Evolutionary conservation across 2,797 vertebrate species (phyloP), one percentile per base, ranked within the genome.

Genomic region (Percopsis omiscomaycus): DNA sequence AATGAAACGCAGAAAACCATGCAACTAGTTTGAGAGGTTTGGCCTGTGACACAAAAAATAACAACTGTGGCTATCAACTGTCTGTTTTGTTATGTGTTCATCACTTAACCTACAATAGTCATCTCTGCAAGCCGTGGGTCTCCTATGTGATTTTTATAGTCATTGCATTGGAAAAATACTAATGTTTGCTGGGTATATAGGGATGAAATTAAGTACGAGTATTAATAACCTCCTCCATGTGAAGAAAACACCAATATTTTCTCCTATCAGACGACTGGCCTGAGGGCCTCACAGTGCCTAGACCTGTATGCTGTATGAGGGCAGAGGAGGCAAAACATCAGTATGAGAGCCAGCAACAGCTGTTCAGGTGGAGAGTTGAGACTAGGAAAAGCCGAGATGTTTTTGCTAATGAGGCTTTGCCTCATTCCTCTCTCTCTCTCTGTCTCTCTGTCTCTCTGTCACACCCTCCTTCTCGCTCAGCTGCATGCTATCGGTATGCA

Each of bases 401-500:
- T 85, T 89, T 85, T 80, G 71, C 87, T 88, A 87, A 90, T 86
- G 85, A 89, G 82, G 69, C 76, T 59, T 32, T 58, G 53, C 49
- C 78, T 71, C 61, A 11, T 51, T 74, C 69, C 47, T 55, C 42
- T 27, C 57, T 32, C 61, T 49, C 45, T 50, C 29, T 16, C 29
- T 45, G 50, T 45, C 12, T 64, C 52, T 64, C 61, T 46, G 27
- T 47, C 30, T 45, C 12, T 11, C 32, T 63, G 11, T 27, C 4
- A 11, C 51, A 29, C 37, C 46, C 5, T 22, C 45, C 10, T 9
- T 57, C 45, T 65, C 46, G 49, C 63, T 28, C 30, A 83, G 84
- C 83, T 88, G 85, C 89, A 80, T 42, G 22, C 80, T 81, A 88
- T 88, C 83, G 76, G 84, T 88, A 86, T 89, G 80, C 86, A 82